These are phyloP conservation scores for Archocentrus centrarchus DNA, from an alignment of 2,113 vertebrate genomes.

Conservation along the genomic window DNA sequence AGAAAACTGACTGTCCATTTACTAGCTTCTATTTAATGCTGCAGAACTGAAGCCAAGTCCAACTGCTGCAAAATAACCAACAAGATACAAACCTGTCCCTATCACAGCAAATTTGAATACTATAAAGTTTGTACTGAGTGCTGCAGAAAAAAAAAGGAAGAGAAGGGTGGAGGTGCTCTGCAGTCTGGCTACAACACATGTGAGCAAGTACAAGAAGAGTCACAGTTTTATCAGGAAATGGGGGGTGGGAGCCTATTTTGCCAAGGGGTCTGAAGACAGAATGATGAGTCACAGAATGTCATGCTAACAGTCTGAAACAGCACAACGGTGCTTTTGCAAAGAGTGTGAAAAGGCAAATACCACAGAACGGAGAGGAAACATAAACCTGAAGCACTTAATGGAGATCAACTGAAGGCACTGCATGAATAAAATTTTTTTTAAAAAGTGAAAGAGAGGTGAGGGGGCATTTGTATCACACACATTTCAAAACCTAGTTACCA, in stretches of 20 bases:
- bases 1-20: slow-evolving; percentile 21
- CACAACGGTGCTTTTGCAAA: slow-evolving; percentile 57
- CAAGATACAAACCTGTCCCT: slow-evolving; percentile 55
- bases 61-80: slow-evolving; percentile 56
- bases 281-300: slow-evolving; percentile 82
- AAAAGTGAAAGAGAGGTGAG: neutral
- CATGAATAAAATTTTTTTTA: neutral
- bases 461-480: neutral
- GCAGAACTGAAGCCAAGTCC: slow-evolving; percentile 36
- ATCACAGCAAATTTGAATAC: slow-evolving; percentile 72
- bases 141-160: slow-evolving; percentile 60
- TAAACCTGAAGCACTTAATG: slow-evolving; percentile 55
- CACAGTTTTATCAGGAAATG: slow-evolving; percentile 78
- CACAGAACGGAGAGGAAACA: slow-evolving; percentile 40
- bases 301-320: slow-evolving; percentile 70
- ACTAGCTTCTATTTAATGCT: slow-evolving; percentile 41
- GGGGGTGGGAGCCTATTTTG: slow-evolving; percentile 79
- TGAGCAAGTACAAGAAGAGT: slow-evolving; percentile 73
- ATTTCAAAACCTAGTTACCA: neutral
- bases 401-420: slow-evolving; percentile 28
- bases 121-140: slow-evolving; percentile 74
- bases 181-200: slow-evolving; percentile 71
- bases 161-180: slow-evolving; percentile 54
- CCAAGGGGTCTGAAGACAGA: slow-evolving; percentile 78
- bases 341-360: slow-evolving; percentile 50